Percentiles rank a stretch among this genome's conserved stretches.
These are phyloP conservation scores for Pterobdella sp. DNA, from an alignment of 2,888 invertebrate species.

Conservation along the genomic window DNA sequence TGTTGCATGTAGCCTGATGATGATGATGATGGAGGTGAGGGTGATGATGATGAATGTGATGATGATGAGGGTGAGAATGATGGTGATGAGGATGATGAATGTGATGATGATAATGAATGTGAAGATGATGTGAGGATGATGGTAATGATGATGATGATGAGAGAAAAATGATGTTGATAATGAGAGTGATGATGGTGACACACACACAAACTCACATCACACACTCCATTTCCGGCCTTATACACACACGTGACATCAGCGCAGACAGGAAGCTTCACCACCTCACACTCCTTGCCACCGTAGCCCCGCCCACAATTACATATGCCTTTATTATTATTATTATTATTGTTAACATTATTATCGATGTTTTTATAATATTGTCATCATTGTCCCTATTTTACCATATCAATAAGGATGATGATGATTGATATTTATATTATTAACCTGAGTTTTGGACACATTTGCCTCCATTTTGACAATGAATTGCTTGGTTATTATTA, in stretches of 20 bases:
- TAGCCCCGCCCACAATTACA: background rate
- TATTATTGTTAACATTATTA: background rate
- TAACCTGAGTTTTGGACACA: background rate
- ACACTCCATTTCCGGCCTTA: background rate
- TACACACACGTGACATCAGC: background rate
- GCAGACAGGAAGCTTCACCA: background rate
- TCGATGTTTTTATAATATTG: background rate
- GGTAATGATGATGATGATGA: background rate
- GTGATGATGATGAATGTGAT: background rate
- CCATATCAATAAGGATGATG: background rate
- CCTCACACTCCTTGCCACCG: background rate
- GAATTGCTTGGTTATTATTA: background rate
- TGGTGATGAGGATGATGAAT: background rate
- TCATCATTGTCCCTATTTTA: slow-evolving; percentile 2
- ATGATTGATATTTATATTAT: background rate
- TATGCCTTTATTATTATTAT: background rate
- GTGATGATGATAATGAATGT: background rate
- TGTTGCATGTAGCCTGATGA: background rate
- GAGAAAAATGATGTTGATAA: background rate
- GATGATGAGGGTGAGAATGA: background rate
- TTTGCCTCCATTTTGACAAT: background rate
- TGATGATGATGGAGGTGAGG: background rate
- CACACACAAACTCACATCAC: background rate
- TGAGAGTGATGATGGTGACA: background rate
- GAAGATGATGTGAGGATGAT: background rate